A percentile compares a stretch with the other conserved stretches of the same genome.
Evolutionary conservation across 2,113 vertebrate species (phyloP).

Genomic region (Emydocephalus ijimae): DNA sequence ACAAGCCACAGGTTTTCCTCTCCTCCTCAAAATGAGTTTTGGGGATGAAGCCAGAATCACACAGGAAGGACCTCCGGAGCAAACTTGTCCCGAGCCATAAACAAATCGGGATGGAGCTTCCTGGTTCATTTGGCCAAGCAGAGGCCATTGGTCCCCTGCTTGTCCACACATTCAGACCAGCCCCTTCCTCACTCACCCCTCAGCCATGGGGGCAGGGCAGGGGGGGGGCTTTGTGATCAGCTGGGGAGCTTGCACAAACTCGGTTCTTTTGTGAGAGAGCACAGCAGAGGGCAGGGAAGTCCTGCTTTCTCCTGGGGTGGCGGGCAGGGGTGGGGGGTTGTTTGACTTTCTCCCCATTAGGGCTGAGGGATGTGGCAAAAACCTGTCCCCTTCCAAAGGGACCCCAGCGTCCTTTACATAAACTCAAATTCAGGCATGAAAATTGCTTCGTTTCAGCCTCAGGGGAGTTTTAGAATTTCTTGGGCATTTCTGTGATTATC

Average conservation of each 20-base stretch:
- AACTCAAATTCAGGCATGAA: background rate
- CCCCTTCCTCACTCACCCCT: background rate
- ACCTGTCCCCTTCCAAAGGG: background rate
- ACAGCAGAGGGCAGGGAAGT: background rate
- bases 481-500: background rate
- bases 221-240: background rate
- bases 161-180: background rate
- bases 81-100: background rate
- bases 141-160: background rate
- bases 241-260: background rate
- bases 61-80: background rate
- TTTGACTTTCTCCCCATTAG: background rate
- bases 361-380: background rate
- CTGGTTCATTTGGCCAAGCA: background rate
- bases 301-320: background rate
- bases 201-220: background rate
- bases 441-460: background rate
- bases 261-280: background rate
- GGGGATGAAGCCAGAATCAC: background rate
- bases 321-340: background rate
- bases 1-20: background rate
- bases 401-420: background rate
- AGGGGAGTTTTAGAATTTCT: background rate
- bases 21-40: background rate
- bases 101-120: background rate